phyloP scores from a whole-genome alignment of 2,888 invertebrate genomes.

The Physocephala rufipes region DNA sequence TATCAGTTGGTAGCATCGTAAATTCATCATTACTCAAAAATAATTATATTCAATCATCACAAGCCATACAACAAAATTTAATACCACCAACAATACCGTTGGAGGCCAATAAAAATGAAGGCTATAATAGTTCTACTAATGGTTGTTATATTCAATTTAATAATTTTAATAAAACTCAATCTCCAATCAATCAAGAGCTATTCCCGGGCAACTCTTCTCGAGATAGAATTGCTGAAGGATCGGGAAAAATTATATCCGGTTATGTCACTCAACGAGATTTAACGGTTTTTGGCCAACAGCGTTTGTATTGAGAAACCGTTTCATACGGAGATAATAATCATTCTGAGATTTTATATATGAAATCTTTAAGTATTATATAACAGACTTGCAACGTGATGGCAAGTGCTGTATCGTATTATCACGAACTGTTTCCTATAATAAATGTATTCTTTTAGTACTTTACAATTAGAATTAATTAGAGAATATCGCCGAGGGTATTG shows the following conservation, averaged over 20 bases:
- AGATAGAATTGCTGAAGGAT: conserved; percentile 10
- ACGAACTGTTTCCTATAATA: conserved; percentile 25
- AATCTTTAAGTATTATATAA: conserved; percentile 9
- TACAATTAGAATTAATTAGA: background rate
- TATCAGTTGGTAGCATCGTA: conserved; percentile 42
- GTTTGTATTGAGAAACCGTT: conserved; percentile 25
- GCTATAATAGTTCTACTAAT: conserved; percentile 6
- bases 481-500: background rate
- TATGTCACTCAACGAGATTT: conserved; percentile 60
- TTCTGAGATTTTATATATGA: background rate
- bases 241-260: conserved; percentile 50
- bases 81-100: background rate
- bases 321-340: too few species aligned
- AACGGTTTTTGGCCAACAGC: conserved; percentile 52
- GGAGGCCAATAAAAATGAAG: background rate
- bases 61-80: conserved; percentile 30
- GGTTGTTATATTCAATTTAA: conserved; percentile 54
- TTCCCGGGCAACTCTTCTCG: background rate
- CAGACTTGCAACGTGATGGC: conserved; percentile 7
- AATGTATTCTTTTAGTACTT: conserved; percentile 20
- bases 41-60: conserved; percentile 37
- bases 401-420: too few species aligned
- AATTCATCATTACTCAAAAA: conserved; percentile 28
- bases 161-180: conserved; percentile 50
- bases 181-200: too few species aligned